These are phyloP conservation scores for Melanostigma gelatinosum DNA, from an alignment of 2,113 vertebrate species.

Conservation along the genomic window DNA sequence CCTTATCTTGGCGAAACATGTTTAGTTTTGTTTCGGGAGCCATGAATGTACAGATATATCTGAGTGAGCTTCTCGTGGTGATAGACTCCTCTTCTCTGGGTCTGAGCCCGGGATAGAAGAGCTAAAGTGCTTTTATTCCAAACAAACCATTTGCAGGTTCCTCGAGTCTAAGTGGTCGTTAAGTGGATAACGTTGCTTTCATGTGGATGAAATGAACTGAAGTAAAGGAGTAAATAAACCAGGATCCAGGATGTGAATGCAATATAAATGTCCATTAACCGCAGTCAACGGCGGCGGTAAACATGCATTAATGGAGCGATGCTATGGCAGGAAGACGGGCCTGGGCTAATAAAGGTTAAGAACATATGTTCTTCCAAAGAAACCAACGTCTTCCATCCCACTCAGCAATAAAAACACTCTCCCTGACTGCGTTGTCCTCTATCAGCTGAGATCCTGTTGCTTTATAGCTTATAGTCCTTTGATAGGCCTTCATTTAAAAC, in stretches of 20 bases:
- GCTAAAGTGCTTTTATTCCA: not conserved
- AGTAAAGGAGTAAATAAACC: not conserved
- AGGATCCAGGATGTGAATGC: not conserved
- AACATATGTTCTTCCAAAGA: not conserved
- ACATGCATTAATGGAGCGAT: too few species aligned
- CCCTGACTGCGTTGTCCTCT: not conserved
- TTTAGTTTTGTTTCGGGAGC: not conserved
- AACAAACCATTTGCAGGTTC: not conserved
- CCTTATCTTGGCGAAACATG: too few species aligned
- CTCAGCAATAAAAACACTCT: not conserved
- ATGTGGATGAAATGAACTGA: not conserved
- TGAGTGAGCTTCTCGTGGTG: not conserved
- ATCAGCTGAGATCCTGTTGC: not conserved
- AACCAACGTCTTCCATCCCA: not conserved
- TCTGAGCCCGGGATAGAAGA: not conserved
- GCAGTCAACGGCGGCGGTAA: not conserved
- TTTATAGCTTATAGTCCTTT: not conserved
- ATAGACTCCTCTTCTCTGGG: not conserved
- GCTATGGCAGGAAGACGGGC: not conserved
- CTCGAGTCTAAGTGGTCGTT: not conserved
- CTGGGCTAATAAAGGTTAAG: not conserved
- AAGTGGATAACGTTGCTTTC: not conserved
- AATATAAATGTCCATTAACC: too few species aligned
- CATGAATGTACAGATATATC: not conserved
- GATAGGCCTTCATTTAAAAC: not conserved